phyloP scores from a whole-genome alignment of 2,888 invertebrate genomes.

The Sialis fuliginosa region DNA sequence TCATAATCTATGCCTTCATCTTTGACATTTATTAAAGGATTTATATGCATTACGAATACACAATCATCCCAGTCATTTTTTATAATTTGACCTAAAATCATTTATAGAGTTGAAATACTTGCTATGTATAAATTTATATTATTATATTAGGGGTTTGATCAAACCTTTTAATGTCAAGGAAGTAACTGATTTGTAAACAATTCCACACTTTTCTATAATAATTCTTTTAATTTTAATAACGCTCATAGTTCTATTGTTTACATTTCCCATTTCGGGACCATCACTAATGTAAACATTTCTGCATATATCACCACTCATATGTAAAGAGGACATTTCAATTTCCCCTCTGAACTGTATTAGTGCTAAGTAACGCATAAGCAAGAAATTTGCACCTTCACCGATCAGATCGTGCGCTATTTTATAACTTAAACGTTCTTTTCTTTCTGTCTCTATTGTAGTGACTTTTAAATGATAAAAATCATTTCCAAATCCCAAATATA shows the following conservation, averaged over 20 bases:
- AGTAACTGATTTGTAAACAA: conserved; percentile 31
- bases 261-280: conserved; percentile 31
- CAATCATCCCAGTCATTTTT: conserved; percentile 42
- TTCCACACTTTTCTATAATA: conserved; percentile 35
- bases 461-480: conserved; percentile 34
- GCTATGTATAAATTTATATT: no score
- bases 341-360: conserved; percentile 32
- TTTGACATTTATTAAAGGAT: conserved; percentile 27
- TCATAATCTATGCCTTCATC: conserved; percentile 17
- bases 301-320: conserved; percentile 39
- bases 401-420: conserved; percentile 31
- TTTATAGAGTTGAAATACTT: neutral
- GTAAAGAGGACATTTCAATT: conserved; percentile 34
- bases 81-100: conserved; percentile 30
- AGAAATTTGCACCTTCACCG: conserved; percentile 42
- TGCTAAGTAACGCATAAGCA: conserved; percentile 40
- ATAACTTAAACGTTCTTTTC: conserved; percentile 32
- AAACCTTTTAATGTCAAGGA: conserved; percentile 34
- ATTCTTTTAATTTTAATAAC: conserved; percentile 40
- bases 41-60: conserved; percentile 35
- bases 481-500: conserved; percentile 35
- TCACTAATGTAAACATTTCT: conserved; percentile 37
- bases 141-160: no score
- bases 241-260: conserved; percentile 31
- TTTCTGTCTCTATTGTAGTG: conserved; percentile 26